Evolutionary conservation across 2,888 invertebrate species (phyloP), one percentile per base, ranked within the genome.

Genomic region (Tenthredo scrophulariae): DNA sequence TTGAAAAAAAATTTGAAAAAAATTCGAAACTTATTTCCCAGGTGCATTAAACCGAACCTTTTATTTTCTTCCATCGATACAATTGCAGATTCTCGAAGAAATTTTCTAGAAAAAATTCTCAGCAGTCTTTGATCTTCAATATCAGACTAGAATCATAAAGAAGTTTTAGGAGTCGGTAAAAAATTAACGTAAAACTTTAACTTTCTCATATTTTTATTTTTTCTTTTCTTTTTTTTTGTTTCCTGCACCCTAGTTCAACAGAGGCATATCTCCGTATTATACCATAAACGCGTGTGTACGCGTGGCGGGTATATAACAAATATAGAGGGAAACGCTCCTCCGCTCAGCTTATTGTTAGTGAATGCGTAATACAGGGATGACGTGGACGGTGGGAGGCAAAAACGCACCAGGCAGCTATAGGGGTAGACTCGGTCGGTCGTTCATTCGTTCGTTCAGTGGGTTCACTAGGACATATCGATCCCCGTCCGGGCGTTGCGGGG

Each of bases 381-480:
- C 77, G 77, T 54, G 77, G 46, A 29, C 29, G 77, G 74, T 43
- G 43, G n/a, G 29, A 29, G 67, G 67, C 29, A 33, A 29, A 4
- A 67, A 13, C 33, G 6, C 33, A 67, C 18, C 33, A 43, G 74
- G 70, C 70, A 46, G 10, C 26, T 13, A 15, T 50, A 77, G 77
- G 54, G 77, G 50, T 74, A 74, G 72, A 43, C 43, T 67, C 67
- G 33, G 67, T 67, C 74, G n/a, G 6, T 72, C 40, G n/a, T n/a
- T 72, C 37, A 7, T 74, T 26, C 46, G 22, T 46, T 50, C 46
- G 77, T 77, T 77, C 77, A 54, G 22, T 46, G 77, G 77, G 80
- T 80, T 80, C 80, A 80, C 80, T 80, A 80, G 80, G 80, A 80
- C 80, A 80, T 80, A 80, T 80, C 80, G 80, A 80, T 80, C 80